These are phyloP conservation scores for Rhadinocentrus ornatus DNA, from an alignment of 2,797 vertebrate genomes.

Conservation along the genomic window DNA sequence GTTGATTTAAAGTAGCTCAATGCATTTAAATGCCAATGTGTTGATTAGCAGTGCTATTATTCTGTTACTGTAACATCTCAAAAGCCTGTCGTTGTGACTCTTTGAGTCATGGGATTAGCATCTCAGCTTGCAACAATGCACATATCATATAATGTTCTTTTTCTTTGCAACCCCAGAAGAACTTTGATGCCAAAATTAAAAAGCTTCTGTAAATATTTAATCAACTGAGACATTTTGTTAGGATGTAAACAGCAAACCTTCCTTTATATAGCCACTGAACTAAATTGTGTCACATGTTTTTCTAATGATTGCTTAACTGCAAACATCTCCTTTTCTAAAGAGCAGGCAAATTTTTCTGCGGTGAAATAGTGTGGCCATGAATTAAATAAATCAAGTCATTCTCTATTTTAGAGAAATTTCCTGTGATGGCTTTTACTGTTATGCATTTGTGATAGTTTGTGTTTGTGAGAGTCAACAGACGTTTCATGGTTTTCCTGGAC, in stretches of 20 bases:
- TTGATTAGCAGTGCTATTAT: constrained; percentile 30
- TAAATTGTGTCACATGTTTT: background rate
- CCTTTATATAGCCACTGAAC: background rate
- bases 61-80: constrained; percentile 57
- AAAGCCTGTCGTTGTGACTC: constrained; percentile 21
- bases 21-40: constrained; percentile 29
- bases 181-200: background rate
- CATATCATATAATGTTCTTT: background rate
- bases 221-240: background rate
- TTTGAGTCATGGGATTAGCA: background rate
- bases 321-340: constrained; percentile 19
- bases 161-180: background rate
- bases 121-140: background rate
- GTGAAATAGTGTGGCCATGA: constrained; percentile 38
- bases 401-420: constrained; percentile 52
- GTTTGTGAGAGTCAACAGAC: constrained; percentile 16
- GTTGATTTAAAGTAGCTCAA: constrained; percentile 58
- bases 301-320: background rate
- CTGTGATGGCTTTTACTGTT: constrained; percentile 15
- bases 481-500: constrained; percentile 40
- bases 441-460: constrained; percentile 22
- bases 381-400: constrained; percentile 25
- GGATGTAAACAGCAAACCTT: constrained; percentile 9
- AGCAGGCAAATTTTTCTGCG: constrained; percentile 37
- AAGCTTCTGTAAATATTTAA: background rate